These are phyloP conservation scores for Rhyacophila brunnea DNA, from an alignment of 1,140 invertebrate genomes.

Conservation along the genomic window DNA sequence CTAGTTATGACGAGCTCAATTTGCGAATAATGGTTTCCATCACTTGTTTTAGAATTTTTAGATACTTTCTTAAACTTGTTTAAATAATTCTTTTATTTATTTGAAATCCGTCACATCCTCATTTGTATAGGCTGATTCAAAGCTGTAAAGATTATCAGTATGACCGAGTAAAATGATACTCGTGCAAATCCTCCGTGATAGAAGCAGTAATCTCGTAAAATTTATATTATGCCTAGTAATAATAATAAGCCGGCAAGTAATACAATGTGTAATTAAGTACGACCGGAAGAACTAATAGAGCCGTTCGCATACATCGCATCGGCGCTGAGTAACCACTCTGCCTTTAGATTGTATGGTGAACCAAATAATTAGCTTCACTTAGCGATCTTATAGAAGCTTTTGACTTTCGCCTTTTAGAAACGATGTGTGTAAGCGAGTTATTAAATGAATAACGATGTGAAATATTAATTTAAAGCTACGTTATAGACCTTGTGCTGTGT, in stretches of 20 bases:
- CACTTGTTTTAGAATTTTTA: too few species aligned
- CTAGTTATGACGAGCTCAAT: too few species aligned
- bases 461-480: too few species aligned
- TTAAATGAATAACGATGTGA: too few species aligned
- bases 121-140: too few species aligned
- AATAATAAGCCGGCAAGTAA: conserved; percentile 25
- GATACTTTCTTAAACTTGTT: too few species aligned
- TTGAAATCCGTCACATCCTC: too few species aligned
- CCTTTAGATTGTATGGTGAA: not conserved
- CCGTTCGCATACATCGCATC: too few species aligned
- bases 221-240: conserved; percentile 27
- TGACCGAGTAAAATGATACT: conserved; percentile 19
- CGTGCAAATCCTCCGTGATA: not conserved
- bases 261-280: conserved; percentile 27
- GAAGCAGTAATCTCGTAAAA: conserved; percentile 18
- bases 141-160: not conserved
- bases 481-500: too few species aligned
- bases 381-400: not conserved
- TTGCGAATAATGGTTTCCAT: too few species aligned
- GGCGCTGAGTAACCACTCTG: not conserved
- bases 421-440: too few species aligned
- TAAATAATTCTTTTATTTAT: too few species aligned
- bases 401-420: conserved; percentile 2
- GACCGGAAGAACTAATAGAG: conserved; percentile 7
- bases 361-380: conserved; percentile 1